Conservation (phyloP, 2,888 invertebrate genomes). For the Nemoura dubitans region DNA sequence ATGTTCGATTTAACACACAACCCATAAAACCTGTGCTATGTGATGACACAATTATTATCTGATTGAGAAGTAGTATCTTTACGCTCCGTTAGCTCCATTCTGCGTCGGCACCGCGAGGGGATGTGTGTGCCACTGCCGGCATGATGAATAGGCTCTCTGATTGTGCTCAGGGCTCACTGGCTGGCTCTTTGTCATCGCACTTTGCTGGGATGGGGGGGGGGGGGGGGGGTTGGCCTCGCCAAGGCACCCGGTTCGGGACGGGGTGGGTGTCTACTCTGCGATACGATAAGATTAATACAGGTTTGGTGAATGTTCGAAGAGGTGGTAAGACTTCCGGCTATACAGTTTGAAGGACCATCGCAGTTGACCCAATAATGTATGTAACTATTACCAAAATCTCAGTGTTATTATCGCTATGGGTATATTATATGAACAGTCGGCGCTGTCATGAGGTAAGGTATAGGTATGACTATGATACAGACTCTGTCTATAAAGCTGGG, state of each 20-base stretch:
- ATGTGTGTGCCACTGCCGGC: constrained; percentile 26
- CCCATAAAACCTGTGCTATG: constrained; percentile 38
- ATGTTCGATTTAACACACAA: constrained; percentile 32
- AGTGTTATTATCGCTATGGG: neutral
- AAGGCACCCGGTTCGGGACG: neutral
- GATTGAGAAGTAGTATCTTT: constrained; percentile 52
- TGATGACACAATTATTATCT: constrained; percentile 50
- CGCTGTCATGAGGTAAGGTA: neutral
- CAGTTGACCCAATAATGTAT: neutral
- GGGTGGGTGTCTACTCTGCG: neutral
- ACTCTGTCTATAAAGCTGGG: neutral
- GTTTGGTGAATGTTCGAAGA: constrained; percentile 16
- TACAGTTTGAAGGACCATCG: neutral
- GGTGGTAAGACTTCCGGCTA: constrained; percentile 28
- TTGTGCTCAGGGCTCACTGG: constrained; percentile 38
- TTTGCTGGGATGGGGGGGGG: too few relatives aligned
- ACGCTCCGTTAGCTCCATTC: constrained; percentile 49
- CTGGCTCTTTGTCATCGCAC: constrained; percentile 38
- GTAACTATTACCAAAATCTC: constrained; percentile 7
- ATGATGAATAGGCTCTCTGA: constrained; percentile 48
- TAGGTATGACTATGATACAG: neutral
- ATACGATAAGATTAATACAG: constrained; percentile 39
- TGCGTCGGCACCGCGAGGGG: constrained; percentile 30
- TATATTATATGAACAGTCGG: neutral
- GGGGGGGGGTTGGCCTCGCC: neutral